Percentiles rank a stretch among this genome's conserved stretches.
These are phyloP conservation scores for Rhombomys opimus DNA, from an alignment of 2,113 vertebrate genomes.

Conservation along the genomic window DNA sequence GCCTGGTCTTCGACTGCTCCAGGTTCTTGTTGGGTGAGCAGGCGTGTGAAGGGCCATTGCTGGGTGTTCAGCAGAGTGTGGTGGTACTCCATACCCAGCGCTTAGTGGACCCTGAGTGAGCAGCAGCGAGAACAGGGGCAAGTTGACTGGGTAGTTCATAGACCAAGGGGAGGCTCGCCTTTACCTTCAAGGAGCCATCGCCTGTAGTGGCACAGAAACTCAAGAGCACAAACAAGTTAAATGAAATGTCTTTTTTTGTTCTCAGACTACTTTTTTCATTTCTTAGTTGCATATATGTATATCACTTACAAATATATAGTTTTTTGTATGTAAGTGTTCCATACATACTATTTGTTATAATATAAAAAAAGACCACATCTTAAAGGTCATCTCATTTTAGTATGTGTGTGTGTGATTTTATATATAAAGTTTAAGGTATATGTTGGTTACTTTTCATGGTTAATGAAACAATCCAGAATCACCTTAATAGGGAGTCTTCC, in stretches of 20 bases:
- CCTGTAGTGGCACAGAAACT: not conserved
- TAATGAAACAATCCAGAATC: not conserved
- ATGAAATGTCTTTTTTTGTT: not conserved
- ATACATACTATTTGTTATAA: not conserved
- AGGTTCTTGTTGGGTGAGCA: not conserved
- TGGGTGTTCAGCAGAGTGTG: not conserved
- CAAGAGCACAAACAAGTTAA: not conserved
- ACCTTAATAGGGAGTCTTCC: not conserved
- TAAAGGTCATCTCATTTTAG: not conserved
- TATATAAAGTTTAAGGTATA: not conserved
- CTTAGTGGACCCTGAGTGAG: not conserved
- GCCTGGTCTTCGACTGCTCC: not conserved
- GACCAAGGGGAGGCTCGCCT: not conserved
- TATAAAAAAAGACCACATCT: not conserved
- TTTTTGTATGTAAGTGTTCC: not conserved
- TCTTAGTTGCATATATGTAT: not conserved
- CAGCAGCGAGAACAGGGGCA: too few relatives aligned
- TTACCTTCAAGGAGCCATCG: not conserved
- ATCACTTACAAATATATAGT: not conserved
- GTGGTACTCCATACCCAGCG: not conserved
- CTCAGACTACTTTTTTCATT: not conserved
- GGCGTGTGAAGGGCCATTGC: not conserved
- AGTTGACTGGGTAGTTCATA: not conserved
- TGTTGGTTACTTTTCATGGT: not conserved
- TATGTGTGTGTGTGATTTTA: not conserved